Percentiles rank a stretch among this genome's conserved stretches.
Conservation (phyloP, 2,113 vertebrate species). For the Cyprinodon variegatus region DNA sequence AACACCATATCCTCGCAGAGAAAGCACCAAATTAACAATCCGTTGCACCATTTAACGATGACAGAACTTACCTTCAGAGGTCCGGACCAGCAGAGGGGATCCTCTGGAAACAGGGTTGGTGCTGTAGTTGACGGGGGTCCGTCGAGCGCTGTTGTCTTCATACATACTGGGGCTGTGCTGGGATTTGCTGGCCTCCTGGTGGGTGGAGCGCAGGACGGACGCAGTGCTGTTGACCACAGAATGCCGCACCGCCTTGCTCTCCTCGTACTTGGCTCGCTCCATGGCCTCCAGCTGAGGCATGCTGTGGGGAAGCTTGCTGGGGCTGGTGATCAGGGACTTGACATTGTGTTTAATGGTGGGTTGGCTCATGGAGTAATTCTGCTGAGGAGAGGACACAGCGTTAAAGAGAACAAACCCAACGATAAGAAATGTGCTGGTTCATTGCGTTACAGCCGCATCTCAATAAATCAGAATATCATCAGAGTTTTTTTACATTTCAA, state of each 20-base stretch:
- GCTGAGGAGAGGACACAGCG: not conserved
- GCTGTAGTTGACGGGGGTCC: conserved; percentile 92
- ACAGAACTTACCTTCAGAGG: conserved; percentile 83
- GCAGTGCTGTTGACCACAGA: conserved; percentile 94
- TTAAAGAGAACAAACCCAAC: not conserved
- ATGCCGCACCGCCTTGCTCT: conserved; percentile 87
- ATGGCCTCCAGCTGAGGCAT: conserved; percentile 88
- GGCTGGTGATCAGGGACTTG: conserved; percentile 95
- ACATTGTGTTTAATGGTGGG: conserved; percentile 97
- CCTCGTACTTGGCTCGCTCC: conserved; percentile 92
- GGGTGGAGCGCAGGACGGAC: conserved; percentile 94
- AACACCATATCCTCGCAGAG: not conserved
- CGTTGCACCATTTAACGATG: not conserved
- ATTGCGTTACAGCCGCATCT: too few relatives aligned
- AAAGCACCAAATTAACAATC: conserved; percentile 1
- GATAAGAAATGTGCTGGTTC: not conserved
- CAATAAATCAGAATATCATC: too few relatives aligned
- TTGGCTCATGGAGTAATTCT: conserved; percentile 92
- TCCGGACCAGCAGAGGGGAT: conserved; percentile 90
- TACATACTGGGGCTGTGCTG: conserved; percentile 96
- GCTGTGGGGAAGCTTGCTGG: conserved; percentile 86
- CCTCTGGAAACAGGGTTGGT: conserved; percentile 90
- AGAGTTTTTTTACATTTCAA: too few relatives aligned
- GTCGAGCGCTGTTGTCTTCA: conserved; percentile 90
- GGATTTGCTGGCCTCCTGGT: conserved; percentile 90